Evolutionary conservation across 2,113 vertebrate genomes (phyloP), one percentile per base, ranked within the genome.

Genomic region (Myocastor coypus): DNA sequence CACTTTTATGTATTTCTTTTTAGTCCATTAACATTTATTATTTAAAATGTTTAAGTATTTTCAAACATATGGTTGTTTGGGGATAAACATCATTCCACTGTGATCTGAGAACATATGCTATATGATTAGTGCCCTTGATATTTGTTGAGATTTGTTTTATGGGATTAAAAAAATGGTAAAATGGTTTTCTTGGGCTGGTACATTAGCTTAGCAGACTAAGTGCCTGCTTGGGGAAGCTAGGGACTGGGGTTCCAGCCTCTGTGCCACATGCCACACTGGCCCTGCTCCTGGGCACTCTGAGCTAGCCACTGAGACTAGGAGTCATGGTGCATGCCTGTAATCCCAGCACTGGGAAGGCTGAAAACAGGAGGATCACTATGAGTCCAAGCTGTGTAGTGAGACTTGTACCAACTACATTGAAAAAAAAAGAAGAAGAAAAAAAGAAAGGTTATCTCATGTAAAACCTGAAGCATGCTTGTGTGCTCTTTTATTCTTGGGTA

Each of bases 101-200:
- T 69, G 26, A 10, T 91, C 52, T 81, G 66, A 87, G 55, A 73
- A 55, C 59, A 40, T 94, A 46, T 69, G n/a, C 63, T 91, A 3
- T 69, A 46, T 57, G n/a, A 52, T 94, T 6, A 52, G n/a, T 46
- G 66, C 69, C 4, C 46, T 80, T 91, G 9, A 42, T 89, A 14
- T 77, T 89, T 83, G 61, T 55, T 89, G 52, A 94, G 13, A 61
- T 81, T 91, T 94, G 93, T 13, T 81, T 86, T 86, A 30, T 69
- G 26, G n/a, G 9, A 77, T 91, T 14, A 77, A 87, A 37, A 86
- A 73, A 30, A 30, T 90, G 64, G 55, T 73, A 86, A 73, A 30
- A 30, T 90, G 64, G 55, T 73, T 50, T 64, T 95, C 73, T 55
- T 57, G 55, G 4, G 17, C 55, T 57, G 55, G 17, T 19, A 16